These are phyloP conservation scores for Platorchestia sp. DNA, from an alignment of 1,140 invertebrate species.

Conservation along the genomic window DNA sequence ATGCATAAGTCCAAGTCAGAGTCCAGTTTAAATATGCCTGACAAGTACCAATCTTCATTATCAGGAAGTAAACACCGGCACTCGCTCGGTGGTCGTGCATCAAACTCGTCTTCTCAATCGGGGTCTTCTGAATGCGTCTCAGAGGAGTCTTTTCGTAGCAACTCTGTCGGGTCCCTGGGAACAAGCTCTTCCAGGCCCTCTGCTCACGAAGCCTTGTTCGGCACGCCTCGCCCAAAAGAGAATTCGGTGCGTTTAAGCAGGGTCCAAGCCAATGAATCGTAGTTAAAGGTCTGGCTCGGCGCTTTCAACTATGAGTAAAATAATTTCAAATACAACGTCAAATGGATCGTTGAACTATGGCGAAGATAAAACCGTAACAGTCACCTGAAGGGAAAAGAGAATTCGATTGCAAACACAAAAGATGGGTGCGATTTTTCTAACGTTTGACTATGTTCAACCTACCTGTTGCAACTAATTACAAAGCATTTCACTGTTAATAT, in stretches of 20 bases:
- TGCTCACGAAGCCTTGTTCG: slow-evolving; percentile 15
- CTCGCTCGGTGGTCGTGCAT: neutral
- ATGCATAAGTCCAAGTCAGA: slow-evolving; percentile 22
- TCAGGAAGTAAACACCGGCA: neutral
- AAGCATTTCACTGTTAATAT: no score
- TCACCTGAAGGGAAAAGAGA: no score
- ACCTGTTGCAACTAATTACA: no score
- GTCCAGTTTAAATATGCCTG: neutral
- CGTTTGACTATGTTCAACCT: no score
- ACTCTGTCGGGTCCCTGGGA: neutral
- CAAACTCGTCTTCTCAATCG: neutral
- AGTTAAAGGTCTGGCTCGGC: neutral
- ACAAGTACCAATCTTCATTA: neutral
- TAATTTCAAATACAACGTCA: neutral
- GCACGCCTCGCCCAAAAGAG: neutral
- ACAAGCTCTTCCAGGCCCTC: neutral
- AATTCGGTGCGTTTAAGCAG: neutral
- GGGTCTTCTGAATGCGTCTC: neutral
- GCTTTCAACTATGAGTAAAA: neutral
- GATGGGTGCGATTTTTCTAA: no score
- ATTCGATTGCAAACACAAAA: no score
- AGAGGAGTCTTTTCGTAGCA: neutral
- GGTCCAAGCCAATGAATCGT: neutral
- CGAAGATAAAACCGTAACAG: neutral
- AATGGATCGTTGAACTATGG: neutral